Evolutionary conservation across 2,888 invertebrate genomes (phyloP).

Genomic region (Acronicta aceris): DNA sequence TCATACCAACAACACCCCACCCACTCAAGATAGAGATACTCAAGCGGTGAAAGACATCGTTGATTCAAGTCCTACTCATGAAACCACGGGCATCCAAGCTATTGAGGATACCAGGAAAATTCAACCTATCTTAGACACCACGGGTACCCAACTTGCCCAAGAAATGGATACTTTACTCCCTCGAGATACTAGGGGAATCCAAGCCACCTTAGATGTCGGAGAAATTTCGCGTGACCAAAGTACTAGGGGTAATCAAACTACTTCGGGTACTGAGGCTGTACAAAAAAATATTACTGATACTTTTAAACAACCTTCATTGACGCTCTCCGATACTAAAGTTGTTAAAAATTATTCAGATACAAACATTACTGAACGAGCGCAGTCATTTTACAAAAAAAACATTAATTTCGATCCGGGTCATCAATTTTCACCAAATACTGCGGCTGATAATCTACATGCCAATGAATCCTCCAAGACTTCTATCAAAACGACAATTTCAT

Average conservation of each 20-base stretch:
- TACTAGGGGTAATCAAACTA: no score
- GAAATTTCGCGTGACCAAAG: neutral
- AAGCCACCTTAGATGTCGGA: neutral
- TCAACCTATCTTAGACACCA: neutral
- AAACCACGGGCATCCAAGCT: neutral
- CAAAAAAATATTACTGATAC: neutral
- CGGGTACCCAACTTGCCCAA: neutral
- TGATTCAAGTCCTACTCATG: no score
- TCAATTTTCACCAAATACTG: slow-evolving; percentile 4
- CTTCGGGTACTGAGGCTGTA: neutral
- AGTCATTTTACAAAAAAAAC: neutral
- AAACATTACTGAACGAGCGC: neutral
- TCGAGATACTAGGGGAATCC: no score
- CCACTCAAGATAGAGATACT: neutral
- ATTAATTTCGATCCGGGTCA: slow-evolving; percentile 7
- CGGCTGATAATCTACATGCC: neutral
- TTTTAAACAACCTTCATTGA: no score
- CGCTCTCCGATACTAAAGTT: neutral
- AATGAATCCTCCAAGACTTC: neutral
- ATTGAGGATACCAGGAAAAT: no score
- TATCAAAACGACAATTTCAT: neutral
- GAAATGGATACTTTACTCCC: no score
- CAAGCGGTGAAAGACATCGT: no score
- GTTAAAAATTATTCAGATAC: slow-evolving; percentile 1
- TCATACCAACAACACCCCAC: neutral